A percentile compares a stretch with the other conserved stretches of the same genome.
Conservation (phyloP, 2,888 invertebrate genomes). For the Erynnis tages region DNA sequence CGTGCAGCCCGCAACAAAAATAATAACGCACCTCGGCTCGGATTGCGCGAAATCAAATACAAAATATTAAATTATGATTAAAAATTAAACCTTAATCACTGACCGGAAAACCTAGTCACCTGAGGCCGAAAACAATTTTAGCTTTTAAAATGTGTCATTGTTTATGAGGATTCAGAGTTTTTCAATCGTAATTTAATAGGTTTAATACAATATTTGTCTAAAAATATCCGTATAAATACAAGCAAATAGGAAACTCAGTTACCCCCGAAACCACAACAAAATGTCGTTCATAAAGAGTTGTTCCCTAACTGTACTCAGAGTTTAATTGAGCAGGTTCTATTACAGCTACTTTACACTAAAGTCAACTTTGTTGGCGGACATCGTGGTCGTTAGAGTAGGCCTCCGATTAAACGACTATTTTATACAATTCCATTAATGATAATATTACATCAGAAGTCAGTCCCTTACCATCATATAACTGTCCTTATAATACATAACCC, state of each 20-base stretch:
- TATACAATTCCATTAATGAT: conserved; percentile 74
- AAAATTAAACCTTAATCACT: background rate
- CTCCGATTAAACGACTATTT: conserved; percentile 68
- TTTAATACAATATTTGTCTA: background rate
- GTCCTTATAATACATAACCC: conserved; percentile 74
- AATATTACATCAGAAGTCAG: conserved; percentile 77
- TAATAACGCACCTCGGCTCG: background rate
- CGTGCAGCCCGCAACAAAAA: background rate
- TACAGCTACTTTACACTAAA: conserved; percentile 73
- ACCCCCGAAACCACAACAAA: conserved; percentile 39
- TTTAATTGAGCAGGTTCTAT: conserved; percentile 76
- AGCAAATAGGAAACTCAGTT: conserved; percentile 43
- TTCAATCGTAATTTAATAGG: no score
- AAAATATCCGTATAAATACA: conserved; percentile 25
- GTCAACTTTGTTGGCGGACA: conserved; percentile 75
- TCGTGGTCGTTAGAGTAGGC: conserved; percentile 64
- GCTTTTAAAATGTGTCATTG: background rate
- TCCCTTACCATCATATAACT: conserved; percentile 68
- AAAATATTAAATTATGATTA: background rate
- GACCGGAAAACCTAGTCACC: background rate
- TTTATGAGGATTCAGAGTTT: background rate
- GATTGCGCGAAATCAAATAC: conserved; percentile 1
- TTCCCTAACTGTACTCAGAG: conserved; percentile 68
- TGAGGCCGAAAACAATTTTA: conserved; percentile 1
- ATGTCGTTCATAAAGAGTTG: conserved; percentile 37